A percentile compares a stretch with the other conserved stretches of the same genome.
These are phyloP conservation scores for Chelidonichthys spinosus DNA, from an alignment of 2,797 vertebrate species.

Conservation along the genomic window DNA sequence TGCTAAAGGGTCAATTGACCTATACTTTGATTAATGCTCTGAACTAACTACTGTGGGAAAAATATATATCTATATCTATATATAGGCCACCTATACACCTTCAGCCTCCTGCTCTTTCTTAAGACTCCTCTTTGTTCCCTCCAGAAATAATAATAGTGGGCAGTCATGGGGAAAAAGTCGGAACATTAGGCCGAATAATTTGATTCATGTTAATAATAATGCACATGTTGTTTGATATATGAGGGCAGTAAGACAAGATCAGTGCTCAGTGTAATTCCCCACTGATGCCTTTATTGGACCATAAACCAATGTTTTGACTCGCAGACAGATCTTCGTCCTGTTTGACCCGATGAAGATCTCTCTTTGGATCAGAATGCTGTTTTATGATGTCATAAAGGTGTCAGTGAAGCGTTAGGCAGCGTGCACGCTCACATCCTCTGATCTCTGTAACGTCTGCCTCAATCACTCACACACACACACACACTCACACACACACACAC, in stretches of 20 bases:
- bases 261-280: constrained; percentile 7
- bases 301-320: constrained; percentile 17
- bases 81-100: neutral
- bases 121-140: neutral
- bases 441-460: neutral
- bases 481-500: neutral
- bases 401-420: constrained; percentile 16
- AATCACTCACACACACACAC: neutral
- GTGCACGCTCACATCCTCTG: constrained; percentile 20
- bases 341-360: constrained; percentile 31
- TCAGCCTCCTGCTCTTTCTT: neutral
- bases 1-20: neutral
- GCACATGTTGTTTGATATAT: neutral
- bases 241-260: neutral
- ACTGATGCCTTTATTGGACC: constrained; percentile 17
- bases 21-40: constrained; percentile 1
- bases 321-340: constrained; percentile 9
- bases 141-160: neutral
- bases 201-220: neutral
- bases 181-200: neutral
- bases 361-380: constrained; percentile 21
- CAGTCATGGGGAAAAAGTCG: too few relatives aligned
- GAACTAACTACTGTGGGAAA: neutral
- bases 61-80: too few relatives aligned
- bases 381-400: constrained; percentile 38